Percentiles rank a stretch among this genome's conserved stretches.
These are phyloP conservation scores for Cetoscarus ocellatus DNA, from an alignment of 2,797 vertebrate species.

Conservation along the genomic window DNA sequence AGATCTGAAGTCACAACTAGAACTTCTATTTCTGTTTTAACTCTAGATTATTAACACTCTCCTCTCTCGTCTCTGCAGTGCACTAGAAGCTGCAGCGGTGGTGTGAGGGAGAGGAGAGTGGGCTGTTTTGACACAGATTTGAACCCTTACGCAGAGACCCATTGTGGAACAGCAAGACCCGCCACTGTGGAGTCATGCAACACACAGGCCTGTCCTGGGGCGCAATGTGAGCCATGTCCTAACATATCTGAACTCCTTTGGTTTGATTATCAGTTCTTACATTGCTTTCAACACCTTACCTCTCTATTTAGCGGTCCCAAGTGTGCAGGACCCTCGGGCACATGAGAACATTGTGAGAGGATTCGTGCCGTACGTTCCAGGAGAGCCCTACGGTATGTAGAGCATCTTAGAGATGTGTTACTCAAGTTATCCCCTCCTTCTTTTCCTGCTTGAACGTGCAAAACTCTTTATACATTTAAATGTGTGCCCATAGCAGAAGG, in stretches of 20 bases:
- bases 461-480: background rate
- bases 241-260: background rate
- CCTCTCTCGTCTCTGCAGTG: slow-evolving; percentile 82
- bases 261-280: background rate
- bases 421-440: background rate
- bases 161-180: slow-evolving; percentile 82
- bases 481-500: slow-evolving; percentile 2
- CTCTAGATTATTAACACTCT: background rate
- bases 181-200: slow-evolving; percentile 87
- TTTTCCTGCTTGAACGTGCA: background rate
- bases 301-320: slow-evolving; percentile 84
- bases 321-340: slow-evolving; percentile 83
- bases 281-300: background rate
- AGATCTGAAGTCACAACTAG: background rate
- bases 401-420: background rate
- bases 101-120: slow-evolving; percentile 89
- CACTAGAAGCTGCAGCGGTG: slow-evolving; percentile 88
- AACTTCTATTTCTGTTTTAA: background rate
- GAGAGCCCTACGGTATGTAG: slow-evolving; percentile 56
- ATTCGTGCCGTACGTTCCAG: slow-evolving; percentile 76
- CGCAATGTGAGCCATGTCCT: slow-evolving; percentile 83
- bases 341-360: slow-evolving; percentile 75
- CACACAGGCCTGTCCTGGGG: slow-evolving; percentile 85
- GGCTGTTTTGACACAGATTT: slow-evolving; percentile 85
- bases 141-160: slow-evolving; percentile 81